Evolutionary conservation across 2,113 vertebrate species (phyloP).

Genomic region (Sardina pilchardus): DNA sequence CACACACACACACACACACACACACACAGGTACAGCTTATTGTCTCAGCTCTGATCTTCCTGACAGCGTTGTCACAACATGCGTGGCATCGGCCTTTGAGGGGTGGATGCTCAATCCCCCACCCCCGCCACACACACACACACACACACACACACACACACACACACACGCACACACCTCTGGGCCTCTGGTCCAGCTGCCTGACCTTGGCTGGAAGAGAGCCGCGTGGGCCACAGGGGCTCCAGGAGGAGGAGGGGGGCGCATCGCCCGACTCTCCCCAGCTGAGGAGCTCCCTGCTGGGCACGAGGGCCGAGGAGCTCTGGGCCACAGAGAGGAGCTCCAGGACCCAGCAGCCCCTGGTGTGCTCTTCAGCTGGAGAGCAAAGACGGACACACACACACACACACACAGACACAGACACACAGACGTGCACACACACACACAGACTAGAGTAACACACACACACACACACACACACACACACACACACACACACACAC

Average conservation of each 20-base stretch:
- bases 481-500: no score
- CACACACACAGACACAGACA: not conserved
- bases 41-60: slow-evolving; percentile 72
- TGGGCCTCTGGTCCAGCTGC: slow-evolving; percentile 25
- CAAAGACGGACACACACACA: slow-evolving; percentile 51
- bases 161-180: not conserved
- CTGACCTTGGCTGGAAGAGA: slow-evolving; percentile 73
- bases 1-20: slow-evolving; percentile 60
- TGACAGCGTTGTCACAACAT: slow-evolving; percentile 74
- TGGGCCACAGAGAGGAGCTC: slow-evolving; percentile 44
- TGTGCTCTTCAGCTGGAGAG: slow-evolving; percentile 16
- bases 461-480: no score
- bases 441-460: no score
- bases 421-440: no score
- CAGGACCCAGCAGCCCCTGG: slow-evolving; percentile 38
- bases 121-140: slow-evolving; percentile 2
- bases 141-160: not conserved
- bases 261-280: slow-evolving; percentile 55
- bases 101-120: slow-evolving; percentile 67
- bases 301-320: slow-evolving; percentile 58
- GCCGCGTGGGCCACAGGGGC: slow-evolving; percentile 58
- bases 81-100: slow-evolving; percentile 67
- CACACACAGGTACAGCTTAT: slow-evolving; percentile 71
- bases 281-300: slow-evolving; percentile 66
- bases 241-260: slow-evolving; percentile 59